Percentiles rank a stretch among this genome's conserved stretches.
These are phyloP conservation scores for Poecilobothrus nobilitatus DNA, from an alignment of 2,888 invertebrate genomes.

Conservation along the genomic window DNA sequence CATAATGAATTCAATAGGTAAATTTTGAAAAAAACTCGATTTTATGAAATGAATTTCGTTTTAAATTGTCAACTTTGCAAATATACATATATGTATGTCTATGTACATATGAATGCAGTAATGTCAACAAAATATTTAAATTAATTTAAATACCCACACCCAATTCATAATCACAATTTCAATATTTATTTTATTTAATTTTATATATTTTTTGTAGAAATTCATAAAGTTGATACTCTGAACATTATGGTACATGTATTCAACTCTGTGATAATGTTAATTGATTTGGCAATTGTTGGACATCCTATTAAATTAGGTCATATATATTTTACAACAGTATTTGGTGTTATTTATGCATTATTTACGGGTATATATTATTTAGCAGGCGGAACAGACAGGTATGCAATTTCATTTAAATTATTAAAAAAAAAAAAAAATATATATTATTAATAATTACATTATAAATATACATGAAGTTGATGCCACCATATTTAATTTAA, in stretches of 20 bases:
- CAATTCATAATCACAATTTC: too few species aligned
- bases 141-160: too few species aligned
- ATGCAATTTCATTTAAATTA: conserved; percentile 30
- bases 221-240: conserved; percentile 41
- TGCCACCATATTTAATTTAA: background rate
- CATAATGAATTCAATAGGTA: too few species aligned
- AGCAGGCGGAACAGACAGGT: conserved; percentile 63
- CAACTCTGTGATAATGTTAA: conserved; percentile 64
- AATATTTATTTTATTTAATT: background rate
- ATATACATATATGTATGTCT: too few species aligned
- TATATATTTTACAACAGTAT: conserved; percentile 52
- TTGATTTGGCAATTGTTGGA: conserved; percentile 61
- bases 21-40: too few species aligned
- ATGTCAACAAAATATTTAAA: too few species aligned
- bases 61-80: too few species aligned
- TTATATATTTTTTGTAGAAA: conserved; percentile 31
- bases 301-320: conserved; percentile 55
- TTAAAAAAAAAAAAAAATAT: conserved; percentile 20
- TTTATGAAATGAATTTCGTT: too few species aligned
- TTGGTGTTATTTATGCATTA: conserved; percentile 55
- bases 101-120: too few species aligned
- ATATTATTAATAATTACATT: background rate
- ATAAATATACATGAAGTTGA: background rate
- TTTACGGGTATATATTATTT: conserved; percentile 63
- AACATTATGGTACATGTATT: conserved; percentile 47